These are phyloP conservation scores for Drepanosiphum platanoidis DNA, from an alignment of 2,888 invertebrate genomes.

Conservation along the genomic window DNA sequence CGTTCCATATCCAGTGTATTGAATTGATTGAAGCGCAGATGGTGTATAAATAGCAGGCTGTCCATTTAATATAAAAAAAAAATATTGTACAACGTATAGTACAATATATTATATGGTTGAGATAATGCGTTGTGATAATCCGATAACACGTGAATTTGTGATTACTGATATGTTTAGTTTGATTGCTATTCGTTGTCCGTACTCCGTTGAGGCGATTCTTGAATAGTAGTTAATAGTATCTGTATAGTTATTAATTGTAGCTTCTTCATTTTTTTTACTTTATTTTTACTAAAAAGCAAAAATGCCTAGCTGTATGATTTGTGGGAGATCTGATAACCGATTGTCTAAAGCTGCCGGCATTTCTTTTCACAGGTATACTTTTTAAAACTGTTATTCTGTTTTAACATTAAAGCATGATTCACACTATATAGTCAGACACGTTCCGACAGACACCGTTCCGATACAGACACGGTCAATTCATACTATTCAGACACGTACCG, in stretches of 20 bases:
- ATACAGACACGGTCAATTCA: too few species aligned
- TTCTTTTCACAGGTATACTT: constrained; percentile 22
- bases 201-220: not conserved
- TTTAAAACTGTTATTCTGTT: not conserved
- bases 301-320: constrained; percentile 14
- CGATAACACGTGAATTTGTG: not conserved
- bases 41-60: not conserved
- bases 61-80: not conserved
- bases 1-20: not conserved
- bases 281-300: not conserved
- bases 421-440: too few species aligned
- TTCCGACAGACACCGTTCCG: too few species aligned
- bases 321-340: not conserved
- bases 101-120: too few species aligned
- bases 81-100: not conserved
- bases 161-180: not conserved
- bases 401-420: too few species aligned
- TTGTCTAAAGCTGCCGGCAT: not conserved
- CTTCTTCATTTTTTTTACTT: not conserved
- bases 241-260: not conserved
- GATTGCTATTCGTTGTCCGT: not conserved
- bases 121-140: too few species aligned
- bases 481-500: too few species aligned
- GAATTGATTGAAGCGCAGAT: not conserved
- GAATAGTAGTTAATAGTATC: too few species aligned